Percentiles rank a stretch among this genome's conserved stretches.
These are phyloP conservation scores for Meteorus sp. DNA, from an alignment of 1,140 invertebrate genomes.

Conservation along the genomic window DNA sequence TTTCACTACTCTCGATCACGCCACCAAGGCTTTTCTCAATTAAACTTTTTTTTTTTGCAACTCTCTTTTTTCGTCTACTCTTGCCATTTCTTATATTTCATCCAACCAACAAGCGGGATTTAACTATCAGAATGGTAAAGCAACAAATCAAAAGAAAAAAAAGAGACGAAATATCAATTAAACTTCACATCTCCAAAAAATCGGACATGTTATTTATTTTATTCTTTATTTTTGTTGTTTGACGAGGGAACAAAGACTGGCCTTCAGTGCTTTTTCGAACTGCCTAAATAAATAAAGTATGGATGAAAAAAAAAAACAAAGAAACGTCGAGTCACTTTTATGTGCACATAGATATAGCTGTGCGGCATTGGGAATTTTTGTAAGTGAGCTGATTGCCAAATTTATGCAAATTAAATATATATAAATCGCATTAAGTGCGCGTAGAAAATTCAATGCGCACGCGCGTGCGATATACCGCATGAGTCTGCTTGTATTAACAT, in stretches of 20 bases:
- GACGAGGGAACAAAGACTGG: too few relatives aligned
- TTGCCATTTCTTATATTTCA: constrained; percentile 11
- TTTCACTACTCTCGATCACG: neutral
- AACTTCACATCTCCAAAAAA: too few relatives aligned
- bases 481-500: constrained; percentile 44
- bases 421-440: too few relatives aligned
- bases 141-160: neutral
- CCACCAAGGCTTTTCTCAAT: constrained; percentile 13
- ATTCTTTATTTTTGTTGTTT: neutral
- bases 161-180: neutral
- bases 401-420: constrained; percentile 48
- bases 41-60: too few relatives aligned
- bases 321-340: neutral
- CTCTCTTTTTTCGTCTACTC: too few relatives aligned
- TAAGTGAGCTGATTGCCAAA: constrained; percentile 50
- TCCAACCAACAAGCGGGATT: neutral
- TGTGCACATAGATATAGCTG: too few relatives aligned
- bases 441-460: too few relatives aligned
- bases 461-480: too few relatives aligned
- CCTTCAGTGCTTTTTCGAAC: neutral
- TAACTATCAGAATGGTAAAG: neutral
- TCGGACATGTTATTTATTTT: neutral
- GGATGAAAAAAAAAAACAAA: too few relatives aligned
- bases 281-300: too few relatives aligned
- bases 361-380: neutral